These are phyloP conservation scores for Neogobius melanostomus DNA, from an alignment of 2,113 vertebrate genomes.

Conservation along the genomic window DNA sequence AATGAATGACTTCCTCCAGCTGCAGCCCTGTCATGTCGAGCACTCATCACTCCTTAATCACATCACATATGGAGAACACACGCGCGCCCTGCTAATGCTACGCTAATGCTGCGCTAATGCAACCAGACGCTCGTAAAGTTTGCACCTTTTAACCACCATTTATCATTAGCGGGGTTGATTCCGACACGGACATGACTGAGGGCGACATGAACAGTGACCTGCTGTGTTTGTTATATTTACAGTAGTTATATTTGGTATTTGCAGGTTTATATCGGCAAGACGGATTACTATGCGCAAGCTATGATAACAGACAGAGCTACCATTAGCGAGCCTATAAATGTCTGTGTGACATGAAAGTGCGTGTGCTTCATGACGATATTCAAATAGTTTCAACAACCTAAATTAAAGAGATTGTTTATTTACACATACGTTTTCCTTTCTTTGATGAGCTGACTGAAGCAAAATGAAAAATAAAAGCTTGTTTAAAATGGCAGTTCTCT, in stretches of 20 bases:
- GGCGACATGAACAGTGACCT: neutral
- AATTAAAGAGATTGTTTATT: too few relatives aligned
- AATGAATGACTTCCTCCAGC: slow-evolving; percentile 75
- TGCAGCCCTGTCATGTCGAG: slow-evolving; percentile 46
- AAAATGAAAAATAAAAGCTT: too few relatives aligned
- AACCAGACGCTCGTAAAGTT: slow-evolving; percentile 13
- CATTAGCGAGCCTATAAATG: too few relatives aligned
- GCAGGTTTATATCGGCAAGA: too few relatives aligned
- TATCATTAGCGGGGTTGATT: neutral
- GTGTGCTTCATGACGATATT: too few relatives aligned
- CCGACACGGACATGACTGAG: neutral
- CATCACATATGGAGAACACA: slow-evolving; percentile 40
- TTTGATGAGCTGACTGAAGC: too few relatives aligned
- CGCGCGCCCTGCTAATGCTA: neutral
- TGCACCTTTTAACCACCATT: slow-evolving; percentile 1
- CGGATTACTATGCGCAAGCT: too few relatives aligned
- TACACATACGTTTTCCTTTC: too few relatives aligned
- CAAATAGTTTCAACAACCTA: too few relatives aligned
- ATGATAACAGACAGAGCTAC: too few relatives aligned
- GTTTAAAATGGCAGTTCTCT: too few relatives aligned
- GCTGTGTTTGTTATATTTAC: neutral
- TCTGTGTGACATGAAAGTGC: too few relatives aligned
- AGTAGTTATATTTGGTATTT: neutral
- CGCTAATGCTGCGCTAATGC: neutral
- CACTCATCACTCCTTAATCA: slow-evolving; percentile 55